Percentiles rank a stretch among this genome's conserved stretches.
These are phyloP conservation scores for Atta colombica DNA, from an alignment of 1,140 invertebrate species.

Conservation along the genomic window DNA sequence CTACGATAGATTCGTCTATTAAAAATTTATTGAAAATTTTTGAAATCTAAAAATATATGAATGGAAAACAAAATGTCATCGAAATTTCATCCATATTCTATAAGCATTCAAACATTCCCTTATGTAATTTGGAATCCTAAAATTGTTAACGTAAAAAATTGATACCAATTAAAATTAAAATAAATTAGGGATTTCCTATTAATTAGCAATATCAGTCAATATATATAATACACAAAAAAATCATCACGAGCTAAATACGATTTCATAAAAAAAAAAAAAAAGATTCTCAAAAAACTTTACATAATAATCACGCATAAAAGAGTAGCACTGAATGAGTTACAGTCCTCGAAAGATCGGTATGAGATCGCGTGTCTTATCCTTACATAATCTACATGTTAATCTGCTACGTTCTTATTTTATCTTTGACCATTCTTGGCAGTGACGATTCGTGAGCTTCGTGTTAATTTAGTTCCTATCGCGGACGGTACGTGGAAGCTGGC, in stretches of 20 bases:
- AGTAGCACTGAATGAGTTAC: slow-evolving; percentile 2
- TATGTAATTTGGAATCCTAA: neutral
- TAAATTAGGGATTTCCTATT: slow-evolving; percentile 28
- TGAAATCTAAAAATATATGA: neutral
- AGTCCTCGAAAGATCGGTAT: slow-evolving; percentile 25
- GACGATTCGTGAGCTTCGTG: slow-evolving; percentile 43
- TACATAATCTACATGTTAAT: slow-evolving; percentile 30
- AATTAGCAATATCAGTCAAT: slow-evolving; percentile 26
- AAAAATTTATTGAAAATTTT: neutral
- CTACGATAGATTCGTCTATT: neutral
- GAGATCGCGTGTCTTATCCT: slow-evolving; percentile 35
- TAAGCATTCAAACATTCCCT: neutral
- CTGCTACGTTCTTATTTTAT: slow-evolving; percentile 45
- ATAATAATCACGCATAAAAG: neutral
- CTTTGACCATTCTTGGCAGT: slow-evolving; percentile 72
- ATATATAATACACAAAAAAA: slow-evolving; percentile 22
- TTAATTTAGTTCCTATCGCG: slow-evolving; percentile 26
- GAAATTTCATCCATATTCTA: neutral
- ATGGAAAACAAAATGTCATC: neutral
- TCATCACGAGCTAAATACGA: slow-evolving; percentile 9
- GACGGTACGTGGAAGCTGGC: slow-evolving; percentile 22
- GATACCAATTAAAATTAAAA: slow-evolving; percentile 43
- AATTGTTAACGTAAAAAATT: neutral
- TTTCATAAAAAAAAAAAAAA: slow-evolving; percentile 1
- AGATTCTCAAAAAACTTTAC: neutral